These are phyloP conservation scores for Entomyzon cyanotis DNA, from an alignment of 2,113 vertebrate genomes.

Conservation along the genomic window DNA sequence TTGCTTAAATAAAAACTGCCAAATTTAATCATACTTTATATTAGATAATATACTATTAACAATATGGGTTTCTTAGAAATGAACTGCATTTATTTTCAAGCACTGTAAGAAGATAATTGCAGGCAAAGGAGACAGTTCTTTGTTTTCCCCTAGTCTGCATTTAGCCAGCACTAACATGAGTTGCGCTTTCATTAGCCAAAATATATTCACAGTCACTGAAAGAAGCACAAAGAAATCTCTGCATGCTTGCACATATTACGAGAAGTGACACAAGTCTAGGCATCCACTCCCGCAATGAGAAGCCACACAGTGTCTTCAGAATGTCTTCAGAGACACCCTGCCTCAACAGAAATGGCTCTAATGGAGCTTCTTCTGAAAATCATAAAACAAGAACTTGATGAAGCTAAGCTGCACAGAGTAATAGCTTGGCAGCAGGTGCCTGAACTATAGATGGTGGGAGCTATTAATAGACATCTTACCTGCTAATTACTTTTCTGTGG, in stretches of 20 bases:
- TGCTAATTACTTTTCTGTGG: slow-evolving; percentile 59
- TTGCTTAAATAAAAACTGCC: neutral
- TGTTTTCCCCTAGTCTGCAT: neutral
- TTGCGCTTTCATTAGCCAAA: neutral
- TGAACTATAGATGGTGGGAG: neutral
- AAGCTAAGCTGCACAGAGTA: slow-evolving; percentile 11
- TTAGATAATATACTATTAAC: neutral
- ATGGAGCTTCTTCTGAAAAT: neutral
- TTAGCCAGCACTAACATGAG: neutral
- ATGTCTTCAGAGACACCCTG: neutral
- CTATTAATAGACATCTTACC: slow-evolving; percentile 56
- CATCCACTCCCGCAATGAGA: neutral
- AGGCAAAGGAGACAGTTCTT: slow-evolving; percentile 22
- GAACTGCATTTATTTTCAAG: neutral
- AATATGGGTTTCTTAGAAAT: neutral
- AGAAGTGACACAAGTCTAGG: neutral
- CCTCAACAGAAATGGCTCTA: neutral
- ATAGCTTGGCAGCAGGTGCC: slow-evolving; percentile 49
- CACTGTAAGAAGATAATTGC: slow-evolving; percentile 20
- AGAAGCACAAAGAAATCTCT: slow-evolving; percentile 7
- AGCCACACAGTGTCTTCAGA: neutral
- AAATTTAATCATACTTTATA: slow-evolving; percentile 10
- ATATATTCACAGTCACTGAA: neutral
- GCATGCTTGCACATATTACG: neutral
- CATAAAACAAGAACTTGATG: slow-evolving; percentile 28